Evolutionary conservation across 1,140 invertebrate genomes (phyloP).

Genomic region (Drosophila watanabei): DNA sequence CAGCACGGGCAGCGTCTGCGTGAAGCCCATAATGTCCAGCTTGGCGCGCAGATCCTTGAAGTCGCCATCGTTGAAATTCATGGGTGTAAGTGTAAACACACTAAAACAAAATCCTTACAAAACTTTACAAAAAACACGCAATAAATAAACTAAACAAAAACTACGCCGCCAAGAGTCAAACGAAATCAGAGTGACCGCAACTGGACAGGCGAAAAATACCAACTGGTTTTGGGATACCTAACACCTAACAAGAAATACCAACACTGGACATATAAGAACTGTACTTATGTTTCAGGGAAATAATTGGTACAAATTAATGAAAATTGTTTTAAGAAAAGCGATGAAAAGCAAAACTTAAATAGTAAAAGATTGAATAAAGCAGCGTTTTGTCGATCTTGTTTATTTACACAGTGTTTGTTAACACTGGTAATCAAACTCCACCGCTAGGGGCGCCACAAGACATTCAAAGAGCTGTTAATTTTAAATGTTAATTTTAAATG

Average conservation of each 20-base stretch:
- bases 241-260: background rate
- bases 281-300: background rate
- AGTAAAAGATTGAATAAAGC: no score
- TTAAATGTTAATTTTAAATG: background rate
- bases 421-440: background rate
- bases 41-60: slow-evolving; percentile 81
- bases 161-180: slow-evolving; percentile 27
- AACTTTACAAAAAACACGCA: slow-evolving; percentile 23
- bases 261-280: background rate
- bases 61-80: slow-evolving; percentile 72
- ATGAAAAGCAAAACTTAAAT: no score
- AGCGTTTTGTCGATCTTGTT: no score
- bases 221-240: background rate
- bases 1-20: slow-evolving; percentile 75
- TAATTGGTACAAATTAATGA: background rate
- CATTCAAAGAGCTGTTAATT: background rate
- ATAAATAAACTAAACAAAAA: slow-evolving; percentile 14
- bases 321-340: background rate
- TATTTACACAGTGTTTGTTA: background rate
- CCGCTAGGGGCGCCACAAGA: background rate
- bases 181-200: background rate
- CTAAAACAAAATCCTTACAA: background rate
- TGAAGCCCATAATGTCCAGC: slow-evolving; percentile 81
- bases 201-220: background rate
- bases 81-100: slow-evolving; percentile 7